Evolutionary conservation across 1,140 invertebrate species (phyloP), one percentile per base, ranked within the genome.

Genomic region (Drosophila orena): DNA sequence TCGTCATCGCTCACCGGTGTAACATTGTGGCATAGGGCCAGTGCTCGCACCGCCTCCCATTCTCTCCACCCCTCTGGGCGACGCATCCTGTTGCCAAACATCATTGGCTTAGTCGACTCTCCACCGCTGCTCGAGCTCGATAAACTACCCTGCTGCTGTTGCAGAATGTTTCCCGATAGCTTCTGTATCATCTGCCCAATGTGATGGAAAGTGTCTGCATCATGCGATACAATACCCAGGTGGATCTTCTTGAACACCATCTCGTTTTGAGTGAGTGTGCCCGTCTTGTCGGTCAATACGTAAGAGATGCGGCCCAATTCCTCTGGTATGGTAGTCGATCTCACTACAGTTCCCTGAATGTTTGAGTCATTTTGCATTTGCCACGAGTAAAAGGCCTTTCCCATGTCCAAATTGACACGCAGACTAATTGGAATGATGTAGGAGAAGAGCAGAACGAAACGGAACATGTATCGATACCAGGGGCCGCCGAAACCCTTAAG

Each of bases 351-450:
- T 4, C 97, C 98, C 47, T 96, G 95, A 72, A 99, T 99, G 76
- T 97, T 95, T 62, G 97, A 95, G 93, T 99, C 99, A 64, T 96
- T 94, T 90, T 98, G 97, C 78, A 99, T 99, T 78, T 97, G 96
- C 96, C 97, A 99, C 0, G 98, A 97, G 92, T 99, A 99, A 90
- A 98, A 99, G 0, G 96, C 92, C 93, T 99, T 99, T 1, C 98
- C 98, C 97, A 99, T 98, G 89, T 99, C 99, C 60, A 99, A 94
- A 93, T 99, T 99, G 1, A 99, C 98, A 70, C 99, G 93, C 79
- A 99, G 95, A 94, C 98, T 99, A 71, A 99, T 98, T 14, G 99
- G 99, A 91, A 99, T 99, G 62, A 99, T 99, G 93, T 99, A 99
- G 0, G 98, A 99, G 93, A 99, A 99, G 1, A 99, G 94, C 8